phyloP scores from a whole-genome alignment of 2,113 vertebrate genomes.

The Gasterosteus nipponicus region DNA sequence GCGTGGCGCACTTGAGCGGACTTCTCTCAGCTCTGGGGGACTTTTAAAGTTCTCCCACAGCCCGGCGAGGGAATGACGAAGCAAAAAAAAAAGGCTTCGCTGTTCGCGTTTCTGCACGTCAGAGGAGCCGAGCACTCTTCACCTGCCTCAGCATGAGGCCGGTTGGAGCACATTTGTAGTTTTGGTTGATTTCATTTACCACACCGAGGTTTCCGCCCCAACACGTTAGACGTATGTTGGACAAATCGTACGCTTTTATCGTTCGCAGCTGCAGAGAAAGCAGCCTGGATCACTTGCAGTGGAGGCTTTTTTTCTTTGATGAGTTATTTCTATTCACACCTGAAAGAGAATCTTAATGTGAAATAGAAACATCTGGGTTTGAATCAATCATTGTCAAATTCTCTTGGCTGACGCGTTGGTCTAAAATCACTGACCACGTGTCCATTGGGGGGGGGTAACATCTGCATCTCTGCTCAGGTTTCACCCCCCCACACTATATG shows the following conservation, averaged over 20 bases:
- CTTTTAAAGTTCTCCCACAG: neutral
- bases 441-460: neutral
- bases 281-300: neutral
- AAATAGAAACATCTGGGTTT: no score
- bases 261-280: neutral
- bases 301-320: neutral
- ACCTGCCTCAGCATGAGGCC: neutral
- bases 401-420: neutral
- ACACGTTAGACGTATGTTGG: neutral
- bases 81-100: neutral
- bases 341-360: neutral
- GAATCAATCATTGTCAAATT: neutral
- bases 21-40: neutral
- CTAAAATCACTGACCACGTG: neutral
- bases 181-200: neutral
- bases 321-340: neutral
- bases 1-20: neutral
- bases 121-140: neutral
- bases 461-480: no score
- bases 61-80: neutral
- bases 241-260: neutral
- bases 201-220: no score
- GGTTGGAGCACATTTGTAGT: neutral
- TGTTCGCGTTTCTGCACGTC: neutral
- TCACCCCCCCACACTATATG: no score